Percentiles rank a stretch among this genome's conserved stretches.
Evolutionary conservation across 2,888 invertebrate genomes (phyloP).

Genomic region (Lycocerus yunnanus): DNA sequence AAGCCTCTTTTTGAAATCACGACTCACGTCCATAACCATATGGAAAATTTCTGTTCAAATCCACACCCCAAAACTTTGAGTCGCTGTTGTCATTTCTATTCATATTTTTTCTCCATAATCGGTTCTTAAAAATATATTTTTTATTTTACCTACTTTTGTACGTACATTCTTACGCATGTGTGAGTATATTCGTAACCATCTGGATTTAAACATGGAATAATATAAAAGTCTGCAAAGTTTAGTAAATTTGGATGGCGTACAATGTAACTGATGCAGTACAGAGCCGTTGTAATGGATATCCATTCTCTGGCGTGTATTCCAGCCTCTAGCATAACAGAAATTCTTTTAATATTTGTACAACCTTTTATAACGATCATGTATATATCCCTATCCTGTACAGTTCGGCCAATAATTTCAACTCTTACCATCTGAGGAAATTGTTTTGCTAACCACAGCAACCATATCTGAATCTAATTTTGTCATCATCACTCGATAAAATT

Average conservation of each 20-base stretch:
- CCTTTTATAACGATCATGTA: constrained; percentile 28
- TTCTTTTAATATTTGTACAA: constrained; percentile 14
- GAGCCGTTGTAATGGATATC: constrained; percentile 32
- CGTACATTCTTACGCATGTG: constrained; percentile 30
- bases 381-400: constrained; percentile 32
- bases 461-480: neutral
- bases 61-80: constrained; percentile 35
- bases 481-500: neutral
- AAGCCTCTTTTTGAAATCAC: neutral
- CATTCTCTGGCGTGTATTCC: constrained; percentile 40
- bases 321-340: constrained; percentile 33
- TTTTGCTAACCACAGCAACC: constrained; percentile 5
- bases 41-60: constrained; percentile 41
- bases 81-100: constrained; percentile 27
- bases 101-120: constrained; percentile 34
- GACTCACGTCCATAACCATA: constrained; percentile 36
- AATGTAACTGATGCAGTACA: constrained; percentile 35
- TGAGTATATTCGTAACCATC: constrained; percentile 40
- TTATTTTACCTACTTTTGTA: neutral
- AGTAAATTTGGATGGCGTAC: constrained; percentile 22
- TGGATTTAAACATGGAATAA: constrained; percentile 39
- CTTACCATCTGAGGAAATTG: constrained; percentile 27
- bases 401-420: constrained; percentile 32
- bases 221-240: constrained; percentile 34
- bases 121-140: constrained; percentile 2